Evolutionary conservation across 1,140 invertebrate genomes (phyloP), one percentile per base, ranked within the genome.

Genomic region (Camponotus floridanus): DNA sequence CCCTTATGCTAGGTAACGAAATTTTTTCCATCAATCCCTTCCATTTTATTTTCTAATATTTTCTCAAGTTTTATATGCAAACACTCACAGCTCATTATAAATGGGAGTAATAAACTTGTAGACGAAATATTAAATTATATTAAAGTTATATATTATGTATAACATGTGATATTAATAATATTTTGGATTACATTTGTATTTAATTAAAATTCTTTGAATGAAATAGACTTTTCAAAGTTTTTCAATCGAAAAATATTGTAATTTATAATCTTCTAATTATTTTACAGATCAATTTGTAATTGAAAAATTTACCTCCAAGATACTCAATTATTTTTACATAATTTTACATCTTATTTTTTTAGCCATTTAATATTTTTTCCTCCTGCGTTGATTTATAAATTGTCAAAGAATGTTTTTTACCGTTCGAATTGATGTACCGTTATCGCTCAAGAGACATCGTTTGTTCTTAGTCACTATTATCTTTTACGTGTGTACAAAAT

Each of bases 401-500:
- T 36, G 39, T 18, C 39, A 45, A 57, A 71, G 48, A 57, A 80
- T n/a, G 62, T 26, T 26, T 55, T 73, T 81, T 42, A 59, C 67
- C 61, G 79, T 83, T 73, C 13, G 39, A 62, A 61, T 18, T 31
- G 39, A 33, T 18, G 39, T 62, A 73, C 68, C 79, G 79, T 83
- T 83, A 83, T 83, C 79, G 68, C 61, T 83, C 18, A 83, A 83
- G 68, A 70, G 68, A 57, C 39, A 57, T 83, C 26, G 39, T 83
- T 74, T 81, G 67, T 45, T 55, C 31, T 74, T 81, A 73, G 36
- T 81, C 67, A 81, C 61, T 81, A 83, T 42, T 83, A 83, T 83
- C 79, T 83, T 61, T 73, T 83, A 83, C 62, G 42, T 83, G 74
- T 74, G 31, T 83, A 83, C 55, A 83, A 73, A 83, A 74, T 83